These are phyloP conservation scores for Lepus americanus DNA, from an alignment of 2,113 vertebrate genomes.

Conservation along the genomic window DNA sequence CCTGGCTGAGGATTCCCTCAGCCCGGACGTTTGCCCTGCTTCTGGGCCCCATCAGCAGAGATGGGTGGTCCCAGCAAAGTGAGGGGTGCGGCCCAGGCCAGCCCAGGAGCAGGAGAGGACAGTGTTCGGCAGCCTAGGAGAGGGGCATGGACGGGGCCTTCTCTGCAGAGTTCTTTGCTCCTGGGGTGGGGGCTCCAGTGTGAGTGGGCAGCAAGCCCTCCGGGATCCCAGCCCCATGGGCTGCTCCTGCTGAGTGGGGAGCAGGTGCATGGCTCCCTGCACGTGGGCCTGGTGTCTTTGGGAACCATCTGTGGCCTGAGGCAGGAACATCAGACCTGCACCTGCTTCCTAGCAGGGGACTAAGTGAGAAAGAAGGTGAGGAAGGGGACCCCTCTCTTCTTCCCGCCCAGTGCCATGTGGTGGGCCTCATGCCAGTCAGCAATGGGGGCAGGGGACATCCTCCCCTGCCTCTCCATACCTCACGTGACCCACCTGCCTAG, in stretches of 20 bases:
- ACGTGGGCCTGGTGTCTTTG: rapidly evolving
- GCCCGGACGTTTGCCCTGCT: not conserved
- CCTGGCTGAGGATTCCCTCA: not conserved
- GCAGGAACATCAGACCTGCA: no score
- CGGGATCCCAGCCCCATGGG: not conserved
- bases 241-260: not conserved
- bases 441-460: not conserved
- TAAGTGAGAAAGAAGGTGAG: not conserved
- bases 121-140: not conserved
- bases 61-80: not conserved
- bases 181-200: not conserved
- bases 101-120: not conserved
- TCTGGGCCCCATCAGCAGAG: not conserved
- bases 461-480: not conserved
- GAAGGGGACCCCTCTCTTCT: not conserved
- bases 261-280: not conserved
- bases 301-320: no score
- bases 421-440: not conserved
- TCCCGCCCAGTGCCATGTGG: not conserved
- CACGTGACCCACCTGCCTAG: not conserved
- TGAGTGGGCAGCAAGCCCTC: not conserved
- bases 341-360: not conserved
- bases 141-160: not conserved
- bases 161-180: not conserved
- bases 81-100: not conserved